Percentiles rank a stretch among this genome's conserved stretches.
These are phyloP conservation scores for Ataeniobius toweri DNA, from an alignment of 2,797 vertebrate genomes.

Conservation along the genomic window DNA sequence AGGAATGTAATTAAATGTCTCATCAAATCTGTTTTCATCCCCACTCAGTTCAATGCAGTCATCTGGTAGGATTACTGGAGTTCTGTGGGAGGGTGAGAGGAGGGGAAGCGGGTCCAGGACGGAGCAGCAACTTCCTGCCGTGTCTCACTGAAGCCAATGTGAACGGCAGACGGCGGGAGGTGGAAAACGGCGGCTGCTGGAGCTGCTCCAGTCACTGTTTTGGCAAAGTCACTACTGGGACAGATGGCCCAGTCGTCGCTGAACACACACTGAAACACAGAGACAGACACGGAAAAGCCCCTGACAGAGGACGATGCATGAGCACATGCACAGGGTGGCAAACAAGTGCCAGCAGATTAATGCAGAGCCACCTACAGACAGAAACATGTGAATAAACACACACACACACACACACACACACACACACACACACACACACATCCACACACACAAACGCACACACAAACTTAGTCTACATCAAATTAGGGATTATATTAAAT, in stretches of 20 bases:
- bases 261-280: conserved; percentile 34
- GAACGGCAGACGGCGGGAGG: conserved; percentile 57
- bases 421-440: background rate
- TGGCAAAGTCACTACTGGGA: conserved; percentile 67
- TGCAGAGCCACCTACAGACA: conserved; percentile 3
- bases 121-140: conserved; percentile 43
- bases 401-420: background rate
- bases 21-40: conserved; percentile 41
- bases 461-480: conserved; percentile 10
- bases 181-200: conserved; percentile 66
- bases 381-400: conserved; percentile 31
- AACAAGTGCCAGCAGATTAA: conserved; percentile 13
- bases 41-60: conserved; percentile 27
- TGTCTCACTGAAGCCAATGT: conserved; percentile 41
- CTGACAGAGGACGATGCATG: conserved; percentile 27
- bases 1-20: conserved; percentile 60
- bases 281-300: conserved; percentile 10
- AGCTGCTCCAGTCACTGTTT: conserved; percentile 38
- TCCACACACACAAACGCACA: too few relatives aligned
- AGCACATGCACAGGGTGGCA: conserved; percentile 17
- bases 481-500: conserved; percentile 61
- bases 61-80: conserved; percentile 42
- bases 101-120: conserved; percentile 43
- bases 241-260: conserved; percentile 73
- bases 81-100: conserved; percentile 18